Percentiles rank a stretch among this genome's conserved stretches.
These are phyloP conservation scores for Rotaria magnacalcarata DNA, from an alignment of 2,888 invertebrate species.

Conservation along the genomic window DNA sequence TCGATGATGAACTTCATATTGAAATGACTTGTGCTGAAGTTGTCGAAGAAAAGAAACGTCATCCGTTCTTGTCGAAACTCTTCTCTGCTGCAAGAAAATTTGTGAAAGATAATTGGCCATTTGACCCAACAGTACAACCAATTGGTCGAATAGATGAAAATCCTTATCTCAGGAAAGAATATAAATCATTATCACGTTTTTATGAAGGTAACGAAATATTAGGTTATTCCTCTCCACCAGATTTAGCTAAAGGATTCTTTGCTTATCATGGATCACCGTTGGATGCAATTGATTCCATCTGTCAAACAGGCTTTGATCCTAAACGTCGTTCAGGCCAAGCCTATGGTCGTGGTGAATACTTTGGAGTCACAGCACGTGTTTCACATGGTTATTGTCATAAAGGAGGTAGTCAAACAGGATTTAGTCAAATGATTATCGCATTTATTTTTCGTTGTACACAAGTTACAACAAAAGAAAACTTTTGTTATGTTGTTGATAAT, in stretches of 20 bases:
- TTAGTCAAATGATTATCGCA: slow-evolving; percentile 15
- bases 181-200: not conserved
- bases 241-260: slow-evolving; percentile 19
- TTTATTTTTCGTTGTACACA: slow-evolving; percentile 3
- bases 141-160: not conserved
- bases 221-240: not conserved
- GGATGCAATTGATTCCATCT: not conserved
- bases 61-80: not conserved
- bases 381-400: slow-evolving; percentile 4
- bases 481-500: slow-evolving; percentile 37
- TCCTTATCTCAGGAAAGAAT: not conserved
- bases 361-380: not conserved
- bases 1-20: not conserved
- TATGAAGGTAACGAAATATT: not conserved
- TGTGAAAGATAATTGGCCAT: not conserved
- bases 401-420: not conserved
- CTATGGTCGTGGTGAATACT: slow-evolving; percentile 23
- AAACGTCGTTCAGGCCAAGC: not conserved
- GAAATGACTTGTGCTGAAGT: not conserved
- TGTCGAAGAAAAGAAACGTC: not conserved
- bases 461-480: not conserved
- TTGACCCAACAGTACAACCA: not conserved
- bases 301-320: slow-evolving; percentile 29
- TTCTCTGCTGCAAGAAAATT: not conserved
- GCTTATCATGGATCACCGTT: not conserved